These are phyloP conservation scores for Macrocentrus cingulum DNA, from an alignment of 1,140 invertebrate genomes.

Conservation along the genomic window DNA sequence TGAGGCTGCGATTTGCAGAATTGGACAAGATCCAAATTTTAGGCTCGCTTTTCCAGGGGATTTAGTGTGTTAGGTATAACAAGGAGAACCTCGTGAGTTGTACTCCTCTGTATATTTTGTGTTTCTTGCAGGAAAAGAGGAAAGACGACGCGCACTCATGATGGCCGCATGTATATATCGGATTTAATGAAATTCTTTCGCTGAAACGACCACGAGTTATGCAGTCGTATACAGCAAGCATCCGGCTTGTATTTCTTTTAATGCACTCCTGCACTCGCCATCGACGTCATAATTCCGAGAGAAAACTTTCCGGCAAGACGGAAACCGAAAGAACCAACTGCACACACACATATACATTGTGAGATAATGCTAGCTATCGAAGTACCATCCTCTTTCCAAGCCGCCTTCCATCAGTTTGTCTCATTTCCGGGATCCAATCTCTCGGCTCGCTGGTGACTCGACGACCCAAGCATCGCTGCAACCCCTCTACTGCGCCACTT, in stretches of 20 bases:
- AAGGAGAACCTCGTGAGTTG: background rate
- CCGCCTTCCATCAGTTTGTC: slow-evolving; percentile 49
- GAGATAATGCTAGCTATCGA: slow-evolving; percentile 50
- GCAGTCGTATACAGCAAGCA: slow-evolving; percentile 10
- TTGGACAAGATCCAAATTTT: slow-evolving; percentile 15
- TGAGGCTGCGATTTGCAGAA: slow-evolving; percentile 1
- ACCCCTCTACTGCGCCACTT: no score
- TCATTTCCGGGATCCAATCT: slow-evolving; percentile 58
- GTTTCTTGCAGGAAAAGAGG: background rate
- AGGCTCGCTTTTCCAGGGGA: slow-evolving; percentile 1
- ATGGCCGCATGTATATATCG: slow-evolving; percentile 8
- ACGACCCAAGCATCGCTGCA: slow-evolving; percentile 31
- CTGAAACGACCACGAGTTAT: slow-evolving; percentile 14
- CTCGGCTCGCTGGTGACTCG: slow-evolving; percentile 41
- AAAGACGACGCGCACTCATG: background rate
- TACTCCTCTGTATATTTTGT: background rate
- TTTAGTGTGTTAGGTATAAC: background rate
- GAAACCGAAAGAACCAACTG: no score
- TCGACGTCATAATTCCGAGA: slow-evolving; percentile 49
- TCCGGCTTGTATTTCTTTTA: slow-evolving; percentile 15
- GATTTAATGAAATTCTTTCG: slow-evolving; percentile 19
- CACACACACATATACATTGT: slow-evolving; percentile 42
- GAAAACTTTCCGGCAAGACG: slow-evolving; percentile 36
- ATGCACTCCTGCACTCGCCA: slow-evolving; percentile 38
- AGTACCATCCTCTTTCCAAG: slow-evolving; percentile 37